phyloP scores from a whole-genome alignment of 2,888 invertebrate species.

The Drosophila tripunctata region DNA sequence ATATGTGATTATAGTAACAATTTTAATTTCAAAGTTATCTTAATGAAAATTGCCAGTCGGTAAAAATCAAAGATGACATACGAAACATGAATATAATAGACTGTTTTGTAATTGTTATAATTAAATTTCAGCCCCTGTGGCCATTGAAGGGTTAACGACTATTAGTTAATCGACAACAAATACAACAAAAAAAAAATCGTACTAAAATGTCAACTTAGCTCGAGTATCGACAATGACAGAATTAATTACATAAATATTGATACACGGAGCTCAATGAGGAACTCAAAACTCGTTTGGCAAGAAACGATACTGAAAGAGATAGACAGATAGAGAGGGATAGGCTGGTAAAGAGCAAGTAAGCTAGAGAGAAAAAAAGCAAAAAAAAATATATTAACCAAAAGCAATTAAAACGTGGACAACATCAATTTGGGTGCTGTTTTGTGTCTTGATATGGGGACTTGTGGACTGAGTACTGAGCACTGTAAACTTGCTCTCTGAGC shows the following conservation, averaged over 20 bases:
- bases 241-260: conserved; percentile 31
- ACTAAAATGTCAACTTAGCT: conserved; percentile 23
- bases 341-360: too few species aligned
- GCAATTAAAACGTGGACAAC: conserved; percentile 52
- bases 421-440: conserved; percentile 19
- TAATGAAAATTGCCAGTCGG: too few species aligned
- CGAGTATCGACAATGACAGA: conserved; percentile 19
- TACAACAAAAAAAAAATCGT: too few species aligned
- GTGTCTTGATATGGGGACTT: not conserved
- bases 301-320: conserved; percentile 22
- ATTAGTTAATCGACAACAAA: not conserved
- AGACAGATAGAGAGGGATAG: conserved; percentile 5
- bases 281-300: conserved; percentile 39
- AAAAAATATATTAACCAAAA: conserved; percentile 28
- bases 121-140: not conserved
- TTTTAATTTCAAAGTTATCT: too few species aligned
- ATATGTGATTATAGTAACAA: too few species aligned
- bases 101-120: not conserved
- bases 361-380: not conserved
- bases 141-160: not conserved
- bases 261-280: conserved; percentile 1
- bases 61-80: not conserved
- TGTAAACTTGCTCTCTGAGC: conserved; percentile 22
- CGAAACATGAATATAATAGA: too few species aligned
- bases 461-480: not conserved